Percentiles rank a stretch among this genome's conserved stretches.
Conservation (phyloP, 2,888 invertebrate genomes). For the Lutraria lutraria region DNA sequence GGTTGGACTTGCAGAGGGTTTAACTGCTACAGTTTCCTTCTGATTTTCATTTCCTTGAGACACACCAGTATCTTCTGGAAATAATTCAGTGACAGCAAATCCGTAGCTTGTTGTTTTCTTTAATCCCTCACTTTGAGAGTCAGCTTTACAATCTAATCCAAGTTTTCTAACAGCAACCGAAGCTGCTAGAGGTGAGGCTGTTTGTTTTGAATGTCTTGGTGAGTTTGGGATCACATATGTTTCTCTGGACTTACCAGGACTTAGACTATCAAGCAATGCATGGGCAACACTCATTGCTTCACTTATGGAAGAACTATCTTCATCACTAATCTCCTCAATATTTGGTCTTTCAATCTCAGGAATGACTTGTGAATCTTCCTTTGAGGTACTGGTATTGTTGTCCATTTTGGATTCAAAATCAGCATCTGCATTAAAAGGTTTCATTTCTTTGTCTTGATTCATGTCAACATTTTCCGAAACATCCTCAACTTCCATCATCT, state of each 20-base stretch:
- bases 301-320: conserved; percentile 42
- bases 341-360: not conserved
- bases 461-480: not conserved
- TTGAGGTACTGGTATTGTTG: conserved; percentile 7
- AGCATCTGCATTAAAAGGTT: not conserved
- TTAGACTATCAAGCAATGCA: conserved; percentile 55
- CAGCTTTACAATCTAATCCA: not conserved
- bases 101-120: conserved; percentile 51
- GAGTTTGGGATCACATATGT: conserved; percentile 12
- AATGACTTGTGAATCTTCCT: not conserved
- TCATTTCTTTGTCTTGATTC: not conserved
- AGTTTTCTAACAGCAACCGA: not conserved
- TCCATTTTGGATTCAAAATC: not conserved
- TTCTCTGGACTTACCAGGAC: conserved; percentile 53
- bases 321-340: not conserved
- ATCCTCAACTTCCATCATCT: conserved; percentile 12
- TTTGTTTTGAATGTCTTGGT: not conserved
- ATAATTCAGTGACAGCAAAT: conserved; percentile 46
- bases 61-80: not conserved
- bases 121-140: conserved; percentile 21
- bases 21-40: not conserved
- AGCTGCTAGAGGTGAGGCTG: not conserved
- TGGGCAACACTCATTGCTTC: conserved; percentile 60
- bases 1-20: not conserved
- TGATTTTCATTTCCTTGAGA: not conserved